A percentile compares a stretch with the other conserved stretches of the same genome.
phyloP scores from a whole-genome alignment of 92 coral and sea anemone species.

The Zoanthus sociatus region DNA sequence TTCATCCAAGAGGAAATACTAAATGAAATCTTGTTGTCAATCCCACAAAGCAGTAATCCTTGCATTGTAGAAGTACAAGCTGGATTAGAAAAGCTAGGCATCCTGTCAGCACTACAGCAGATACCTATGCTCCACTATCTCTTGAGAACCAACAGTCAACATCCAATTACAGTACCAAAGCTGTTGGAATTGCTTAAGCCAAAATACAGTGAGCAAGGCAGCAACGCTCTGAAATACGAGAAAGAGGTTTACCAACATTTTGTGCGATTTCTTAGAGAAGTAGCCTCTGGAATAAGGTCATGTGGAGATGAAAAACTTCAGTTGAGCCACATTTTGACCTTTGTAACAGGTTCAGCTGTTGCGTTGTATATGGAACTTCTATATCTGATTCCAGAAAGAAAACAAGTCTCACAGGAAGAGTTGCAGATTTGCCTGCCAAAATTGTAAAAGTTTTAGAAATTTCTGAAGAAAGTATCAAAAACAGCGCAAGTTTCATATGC shows the following conservation, averaged over 20 bases:
- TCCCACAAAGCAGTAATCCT: background rate
- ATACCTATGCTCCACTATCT: background rate
- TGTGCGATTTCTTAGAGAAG: background rate
- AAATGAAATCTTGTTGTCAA: background rate
- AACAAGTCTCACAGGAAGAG: slow-evolving; percentile 46
- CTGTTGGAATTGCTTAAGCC: background rate
- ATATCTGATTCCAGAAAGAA: slow-evolving; percentile 28
- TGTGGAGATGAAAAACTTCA: background rate
- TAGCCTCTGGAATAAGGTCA: background rate
- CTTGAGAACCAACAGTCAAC: background rate
- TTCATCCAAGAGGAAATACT: background rate
- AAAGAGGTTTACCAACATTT: background rate
- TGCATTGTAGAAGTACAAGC: background rate
- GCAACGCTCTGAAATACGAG: background rate
- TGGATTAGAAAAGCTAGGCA: background rate
- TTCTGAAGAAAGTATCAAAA: background rate
- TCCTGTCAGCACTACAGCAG: background rate
- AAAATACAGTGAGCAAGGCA: background rate
- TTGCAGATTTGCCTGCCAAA: slow-evolving; percentile 24
- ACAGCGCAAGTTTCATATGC: slow-evolving; percentile 44
- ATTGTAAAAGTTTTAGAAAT: slow-evolving; percentile 9
- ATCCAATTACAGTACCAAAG: background rate
- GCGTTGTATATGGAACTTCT: slow-evolving; percentile 9
- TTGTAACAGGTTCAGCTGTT: background rate
- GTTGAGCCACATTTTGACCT: background rate